phyloP scores from a whole-genome alignment of 1,140 invertebrate genomes.

The Lepidurus packardi region DNA sequence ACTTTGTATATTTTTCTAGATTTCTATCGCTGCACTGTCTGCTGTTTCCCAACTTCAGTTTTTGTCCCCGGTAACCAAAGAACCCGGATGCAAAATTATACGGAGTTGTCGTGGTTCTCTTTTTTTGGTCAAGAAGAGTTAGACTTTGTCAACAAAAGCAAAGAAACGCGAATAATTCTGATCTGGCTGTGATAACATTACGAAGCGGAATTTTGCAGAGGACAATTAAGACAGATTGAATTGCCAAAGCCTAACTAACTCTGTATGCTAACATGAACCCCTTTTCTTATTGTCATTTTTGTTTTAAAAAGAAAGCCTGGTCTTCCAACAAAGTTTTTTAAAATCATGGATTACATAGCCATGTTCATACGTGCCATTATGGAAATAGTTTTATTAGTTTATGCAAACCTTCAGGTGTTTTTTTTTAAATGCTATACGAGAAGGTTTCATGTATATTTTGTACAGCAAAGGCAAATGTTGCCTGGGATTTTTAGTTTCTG shows the following conservation, averaged over 20 bases:
- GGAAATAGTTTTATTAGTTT: background rate
- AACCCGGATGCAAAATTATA: background rate
- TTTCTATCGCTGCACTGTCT: conserved; percentile 36
- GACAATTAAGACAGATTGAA: conserved; percentile 3
- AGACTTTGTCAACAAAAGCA: background rate
- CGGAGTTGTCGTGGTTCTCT: conserved; percentile 4
- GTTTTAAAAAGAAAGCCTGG: background rate
- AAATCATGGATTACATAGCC: background rate
- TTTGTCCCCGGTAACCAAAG: conserved; percentile 32
- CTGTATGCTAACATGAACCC: background rate
- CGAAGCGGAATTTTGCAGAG: background rate
- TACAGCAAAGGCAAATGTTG: background rate
- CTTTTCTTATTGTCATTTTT: background rate
- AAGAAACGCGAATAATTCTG: background rate
- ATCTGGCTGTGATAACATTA: conserved; percentile 7
- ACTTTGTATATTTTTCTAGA: conserved; percentile 23
- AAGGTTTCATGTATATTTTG: background rate
- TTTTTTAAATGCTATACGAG: background rate
- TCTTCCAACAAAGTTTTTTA: conserved; percentile 15
- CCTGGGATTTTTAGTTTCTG: background rate
- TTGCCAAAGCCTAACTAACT: background rate
- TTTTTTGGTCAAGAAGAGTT: background rate
- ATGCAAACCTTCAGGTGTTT: no score
- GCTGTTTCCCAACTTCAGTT: conserved; percentile 37
- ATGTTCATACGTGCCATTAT: background rate